phyloP scores from a whole-genome alignment of 2,113 vertebrate species.

The Dermatemys mawii region DNA sequence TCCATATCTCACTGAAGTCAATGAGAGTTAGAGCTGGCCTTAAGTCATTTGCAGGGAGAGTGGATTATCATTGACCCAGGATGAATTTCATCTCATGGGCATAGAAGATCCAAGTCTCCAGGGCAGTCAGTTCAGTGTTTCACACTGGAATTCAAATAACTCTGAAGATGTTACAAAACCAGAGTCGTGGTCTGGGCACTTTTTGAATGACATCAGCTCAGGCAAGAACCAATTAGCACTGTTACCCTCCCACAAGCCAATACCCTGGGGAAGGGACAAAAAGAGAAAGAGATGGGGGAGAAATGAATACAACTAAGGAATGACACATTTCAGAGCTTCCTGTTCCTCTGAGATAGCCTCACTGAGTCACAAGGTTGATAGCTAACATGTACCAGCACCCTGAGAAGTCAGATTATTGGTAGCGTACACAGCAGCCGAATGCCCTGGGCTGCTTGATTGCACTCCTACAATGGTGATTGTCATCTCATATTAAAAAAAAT shows the following conservation, averaged over 20 bases:
- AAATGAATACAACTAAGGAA: slow-evolving; percentile 40
- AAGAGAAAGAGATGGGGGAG: background rate
- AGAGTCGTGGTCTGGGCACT: too few relatives aligned
- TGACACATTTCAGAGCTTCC: slow-evolving; percentile 9
- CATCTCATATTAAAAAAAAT: slow-evolving; percentile 21
- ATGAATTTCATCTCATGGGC: too few relatives aligned
- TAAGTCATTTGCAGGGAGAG: background rate
- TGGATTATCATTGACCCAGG: too few relatives aligned
- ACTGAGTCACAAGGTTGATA: slow-evolving; percentile 43
- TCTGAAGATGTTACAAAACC: too few relatives aligned
- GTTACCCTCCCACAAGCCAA: background rate
- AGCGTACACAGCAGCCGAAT: slow-evolving; percentile 26
- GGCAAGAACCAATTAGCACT: background rate
- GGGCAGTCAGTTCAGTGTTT: too few relatives aligned
- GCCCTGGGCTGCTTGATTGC: slow-evolving; percentile 39
- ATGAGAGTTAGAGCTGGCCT: background rate
- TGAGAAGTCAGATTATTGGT: slow-evolving; percentile 43
- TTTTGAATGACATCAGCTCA: background rate
- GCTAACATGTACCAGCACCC: slow-evolving; percentile 20
- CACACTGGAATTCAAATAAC: too few relatives aligned
- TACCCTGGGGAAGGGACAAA: background rate
- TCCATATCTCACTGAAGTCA: background rate
- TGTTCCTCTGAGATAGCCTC: slow-evolving; percentile 45
- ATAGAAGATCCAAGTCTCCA: too few relatives aligned
- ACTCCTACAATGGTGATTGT: slow-evolving; percentile 24